A percentile compares a stretch with the other conserved stretches of the same genome.
These are phyloP conservation scores for Agriopis leucophaearia DNA, from an alignment of 2,888 invertebrate species.

Conservation along the genomic window DNA sequence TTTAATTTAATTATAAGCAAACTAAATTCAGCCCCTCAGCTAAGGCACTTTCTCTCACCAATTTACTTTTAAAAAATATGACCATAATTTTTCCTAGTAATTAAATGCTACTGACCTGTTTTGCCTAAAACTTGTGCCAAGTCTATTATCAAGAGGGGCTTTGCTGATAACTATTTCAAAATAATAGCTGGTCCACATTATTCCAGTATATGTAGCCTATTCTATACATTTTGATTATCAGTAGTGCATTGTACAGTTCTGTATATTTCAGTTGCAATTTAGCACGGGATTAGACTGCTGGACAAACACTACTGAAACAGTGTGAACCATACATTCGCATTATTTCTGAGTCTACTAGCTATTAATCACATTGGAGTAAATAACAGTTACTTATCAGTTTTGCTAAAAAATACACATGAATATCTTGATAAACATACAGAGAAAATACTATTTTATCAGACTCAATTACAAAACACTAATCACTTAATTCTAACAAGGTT, in stretches of 20 bases:
- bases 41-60: constrained; percentile 60
- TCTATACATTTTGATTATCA: too few relatives aligned
- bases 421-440: constrained; percentile 1
- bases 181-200: not conserved
- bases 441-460: constrained; percentile 32
- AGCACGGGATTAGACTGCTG: not conserved
- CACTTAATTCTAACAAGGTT: constrained; percentile 43
- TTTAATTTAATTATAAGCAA: constrained; percentile 28
- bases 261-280: not conserved
- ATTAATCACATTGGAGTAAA: not conserved
- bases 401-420: not conserved
- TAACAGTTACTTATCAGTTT: not conserved
- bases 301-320: not conserved
- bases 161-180: constrained; percentile 3
- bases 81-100: not conserved
- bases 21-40: constrained; percentile 47
- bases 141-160: constrained; percentile 13
- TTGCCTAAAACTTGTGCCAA: constrained; percentile 25
- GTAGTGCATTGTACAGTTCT: not conserved
- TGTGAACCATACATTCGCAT: not conserved
- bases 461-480: constrained; percentile 40
- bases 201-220: not conserved
- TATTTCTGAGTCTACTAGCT: not conserved
- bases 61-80: constrained; percentile 40
- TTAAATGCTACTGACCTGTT: not conserved